Conservation (phyloP, 2,113 vertebrate genomes). For the Rhinolophus sinicus region DNA sequence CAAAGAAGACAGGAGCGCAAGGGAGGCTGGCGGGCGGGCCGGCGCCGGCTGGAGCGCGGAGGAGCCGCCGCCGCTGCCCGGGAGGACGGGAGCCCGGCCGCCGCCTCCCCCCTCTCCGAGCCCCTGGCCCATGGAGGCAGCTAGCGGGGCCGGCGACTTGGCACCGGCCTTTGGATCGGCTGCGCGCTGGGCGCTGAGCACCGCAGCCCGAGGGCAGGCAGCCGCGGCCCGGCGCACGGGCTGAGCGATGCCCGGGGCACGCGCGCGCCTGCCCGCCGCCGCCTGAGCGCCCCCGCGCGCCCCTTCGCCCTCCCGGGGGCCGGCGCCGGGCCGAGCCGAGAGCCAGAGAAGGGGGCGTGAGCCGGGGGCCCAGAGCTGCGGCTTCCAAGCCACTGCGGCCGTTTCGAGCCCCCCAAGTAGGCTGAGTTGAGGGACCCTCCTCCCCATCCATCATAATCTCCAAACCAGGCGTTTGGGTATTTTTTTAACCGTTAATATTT, state of each 20-base stretch:
- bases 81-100: constrained; percentile 89
- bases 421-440: constrained; percentile 68
- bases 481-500: constrained; percentile 80
- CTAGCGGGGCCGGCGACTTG: constrained; percentile 86
- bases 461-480: constrained; percentile 74
- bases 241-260: constrained; percentile 72
- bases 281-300: constrained; percentile 74
- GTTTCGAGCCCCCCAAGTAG: constrained; percentile 67
- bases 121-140: constrained; percentile 91
- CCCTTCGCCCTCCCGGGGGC: constrained; percentile 64
- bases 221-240: constrained; percentile 68
- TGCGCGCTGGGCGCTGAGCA: constrained; percentile 76
- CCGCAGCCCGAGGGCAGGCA: constrained; percentile 72
- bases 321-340: constrained; percentile 44
- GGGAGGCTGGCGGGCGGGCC: constrained; percentile 93
- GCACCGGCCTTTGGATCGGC: constrained; percentile 82
- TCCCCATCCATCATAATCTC: constrained; percentile 69
- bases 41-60: constrained; percentile 87
- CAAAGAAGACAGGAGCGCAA: constrained; percentile 94
- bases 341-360: constrained; percentile 79
- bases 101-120: constrained; percentile 83
- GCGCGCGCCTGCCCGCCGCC: constrained; percentile 69
- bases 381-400: constrained; percentile 65
- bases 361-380: constrained; percentile 69
- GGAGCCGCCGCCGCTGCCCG: constrained; percentile 83